phyloP scores from a whole-genome alignment of 64 coral and sea anemone genomes.

The Trachythela sp. region DNA sequence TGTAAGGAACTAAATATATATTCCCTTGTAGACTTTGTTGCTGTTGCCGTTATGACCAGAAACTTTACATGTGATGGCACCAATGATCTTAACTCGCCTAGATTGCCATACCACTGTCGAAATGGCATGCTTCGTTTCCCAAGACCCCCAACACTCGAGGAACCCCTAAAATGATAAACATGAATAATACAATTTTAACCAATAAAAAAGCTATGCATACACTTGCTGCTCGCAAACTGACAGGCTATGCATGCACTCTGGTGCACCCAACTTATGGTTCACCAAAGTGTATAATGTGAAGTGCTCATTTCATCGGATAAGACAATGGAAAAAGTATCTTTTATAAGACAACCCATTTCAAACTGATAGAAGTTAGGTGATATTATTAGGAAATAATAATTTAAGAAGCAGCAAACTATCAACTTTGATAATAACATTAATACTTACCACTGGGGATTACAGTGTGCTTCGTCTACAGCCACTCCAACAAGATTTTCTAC shows the following conservation, averaged over 20 bases:
- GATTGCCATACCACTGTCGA: slow-evolving; percentile 13
- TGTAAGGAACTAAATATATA: slow-evolving; percentile 13
- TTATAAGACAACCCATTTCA: too few relatives aligned
- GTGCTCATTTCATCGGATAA: too few relatives aligned
- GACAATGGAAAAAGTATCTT: too few relatives aligned
- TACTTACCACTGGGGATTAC: slow-evolving; percentile 30
- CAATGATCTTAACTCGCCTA: slow-evolving; percentile 1
- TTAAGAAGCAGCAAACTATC: too few relatives aligned
- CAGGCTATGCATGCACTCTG: too few relatives aligned
- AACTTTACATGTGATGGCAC: slow-evolving; percentile 11
- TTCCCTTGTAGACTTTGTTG: background rate
- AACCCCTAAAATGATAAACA: slow-evolving; percentile 8
- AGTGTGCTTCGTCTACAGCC: slow-evolving; percentile 29
- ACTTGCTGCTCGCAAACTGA: too few relatives aligned
- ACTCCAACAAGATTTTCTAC: background rate
- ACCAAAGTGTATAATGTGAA: too few relatives aligned
- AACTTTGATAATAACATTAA: too few relatives aligned
- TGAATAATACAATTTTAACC: background rate
- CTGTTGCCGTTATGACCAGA: slow-evolving; percentile 9
- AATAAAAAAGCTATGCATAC: too few relatives aligned
- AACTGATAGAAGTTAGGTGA: too few relatives aligned
- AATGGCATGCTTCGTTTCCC: slow-evolving; percentile 1
- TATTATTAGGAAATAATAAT: too few relatives aligned
- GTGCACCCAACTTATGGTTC: too few relatives aligned
- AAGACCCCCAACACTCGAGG: background rate